Evolutionary conservation across 2,888 invertebrate genomes (phyloP).

Genomic region (Dasypogon diadema): DNA sequence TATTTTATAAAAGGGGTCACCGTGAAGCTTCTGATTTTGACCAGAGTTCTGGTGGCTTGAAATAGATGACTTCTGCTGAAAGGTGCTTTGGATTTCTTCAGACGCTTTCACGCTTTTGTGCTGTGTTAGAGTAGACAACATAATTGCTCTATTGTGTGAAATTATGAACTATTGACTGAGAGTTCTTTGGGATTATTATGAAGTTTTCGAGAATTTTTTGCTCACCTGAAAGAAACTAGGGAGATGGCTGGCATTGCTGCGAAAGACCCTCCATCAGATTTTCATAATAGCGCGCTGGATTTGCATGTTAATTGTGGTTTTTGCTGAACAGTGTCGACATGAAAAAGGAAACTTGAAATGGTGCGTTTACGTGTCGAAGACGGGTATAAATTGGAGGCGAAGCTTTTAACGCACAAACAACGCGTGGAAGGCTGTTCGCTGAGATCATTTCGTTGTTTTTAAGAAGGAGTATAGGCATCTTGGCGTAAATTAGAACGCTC

Average conservation of each 20-base stretch:
- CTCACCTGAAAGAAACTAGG: too few species aligned
- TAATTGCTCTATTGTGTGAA: too few species aligned
- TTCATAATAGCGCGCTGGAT: constrained; percentile 50
- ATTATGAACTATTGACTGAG: too few species aligned
- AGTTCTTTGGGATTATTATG: too few species aligned
- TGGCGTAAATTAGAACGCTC: constrained; percentile 31
- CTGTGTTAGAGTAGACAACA: not conserved
- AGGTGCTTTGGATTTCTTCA: not conserved
- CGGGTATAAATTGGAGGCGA: not conserved
- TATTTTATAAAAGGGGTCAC: not conserved
- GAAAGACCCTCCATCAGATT: constrained; percentile 33
- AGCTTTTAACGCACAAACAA: not conserved
- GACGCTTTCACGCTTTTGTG: not conserved
- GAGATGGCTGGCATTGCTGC: too few species aligned
- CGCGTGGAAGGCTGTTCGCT: not conserved
- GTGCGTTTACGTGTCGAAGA: not conserved
- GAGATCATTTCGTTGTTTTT: not conserved
- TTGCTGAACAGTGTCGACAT: not conserved
- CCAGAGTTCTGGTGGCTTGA: not conserved
- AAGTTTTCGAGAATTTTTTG: too few species aligned
- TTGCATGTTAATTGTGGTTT: constrained; percentile 52
- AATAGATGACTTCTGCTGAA: not conserved
- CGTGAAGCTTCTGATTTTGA: not conserved
- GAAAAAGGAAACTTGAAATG: not conserved
- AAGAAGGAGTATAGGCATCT: not conserved